phyloP scores from a whole-genome alignment of 2,797 vertebrate genomes.

The Artibeus lituratus region DNA sequence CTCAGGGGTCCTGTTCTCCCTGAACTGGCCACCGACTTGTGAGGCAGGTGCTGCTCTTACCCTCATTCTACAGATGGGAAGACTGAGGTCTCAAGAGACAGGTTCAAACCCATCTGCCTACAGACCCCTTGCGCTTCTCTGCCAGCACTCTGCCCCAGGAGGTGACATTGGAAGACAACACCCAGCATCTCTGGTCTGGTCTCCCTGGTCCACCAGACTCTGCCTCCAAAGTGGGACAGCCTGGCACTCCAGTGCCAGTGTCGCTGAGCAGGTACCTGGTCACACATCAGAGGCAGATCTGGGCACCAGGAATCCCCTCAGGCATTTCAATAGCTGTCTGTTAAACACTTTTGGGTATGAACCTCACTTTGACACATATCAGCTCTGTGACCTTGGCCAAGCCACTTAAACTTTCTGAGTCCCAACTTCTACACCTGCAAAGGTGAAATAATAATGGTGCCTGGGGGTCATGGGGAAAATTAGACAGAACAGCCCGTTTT shows the following conservation, averaged over 20 bases:
- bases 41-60: neutral
- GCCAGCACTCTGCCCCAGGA: rapidly evolving
- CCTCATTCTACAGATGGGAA: neutral
- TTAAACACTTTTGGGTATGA: neutral
- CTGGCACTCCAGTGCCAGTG: neutral
- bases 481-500: neutral
- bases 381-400: neutral
- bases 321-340: neutral
- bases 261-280: neutral
- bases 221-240: neutral
- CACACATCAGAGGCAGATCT: neutral
- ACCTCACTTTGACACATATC: neutral
- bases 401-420: neutral
- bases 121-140: rapidly evolving
- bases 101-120: too few relatives aligned
- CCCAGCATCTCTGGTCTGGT: neutral
- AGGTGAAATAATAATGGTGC: neutral
- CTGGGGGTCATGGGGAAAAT: neutral
- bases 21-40: rapidly evolving
- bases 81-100: neutral
- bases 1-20: neutral
- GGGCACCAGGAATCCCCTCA: neutral
- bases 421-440: neutral
- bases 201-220: neutral
- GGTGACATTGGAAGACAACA: neutral